phyloP scores from a whole-genome alignment of 2,113 vertebrate species.

The Benthochromis sp. region DNA sequence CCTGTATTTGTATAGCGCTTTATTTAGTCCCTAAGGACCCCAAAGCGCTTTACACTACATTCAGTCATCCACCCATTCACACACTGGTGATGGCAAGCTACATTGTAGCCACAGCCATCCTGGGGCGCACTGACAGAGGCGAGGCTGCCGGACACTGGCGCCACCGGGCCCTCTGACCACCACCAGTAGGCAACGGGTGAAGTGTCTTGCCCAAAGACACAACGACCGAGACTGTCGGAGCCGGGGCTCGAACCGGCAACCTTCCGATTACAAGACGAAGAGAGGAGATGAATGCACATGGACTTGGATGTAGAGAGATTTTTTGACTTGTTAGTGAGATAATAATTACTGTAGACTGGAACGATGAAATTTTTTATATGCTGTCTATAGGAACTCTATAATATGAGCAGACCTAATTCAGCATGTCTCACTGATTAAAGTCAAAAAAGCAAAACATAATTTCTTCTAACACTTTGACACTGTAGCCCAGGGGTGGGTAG shows the following conservation, averaged over 20 bases:
- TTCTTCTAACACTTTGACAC: not conserved
- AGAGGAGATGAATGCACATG: not conserved
- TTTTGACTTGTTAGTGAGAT: not conserved
- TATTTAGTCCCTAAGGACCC: too few species aligned
- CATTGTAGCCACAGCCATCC: not conserved
- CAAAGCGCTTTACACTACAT: too few species aligned
- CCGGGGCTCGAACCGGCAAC: not conserved
- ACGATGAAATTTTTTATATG: not conserved
- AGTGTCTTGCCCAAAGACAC: not conserved
- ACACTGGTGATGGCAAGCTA: not conserved
- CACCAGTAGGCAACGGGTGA: not conserved
- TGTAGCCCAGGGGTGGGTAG: not conserved
- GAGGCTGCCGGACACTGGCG: not conserved
- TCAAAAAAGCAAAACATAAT: not conserved
- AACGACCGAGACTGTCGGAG: fast-evolving
- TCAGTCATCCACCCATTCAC: too few species aligned
- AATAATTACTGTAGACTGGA: not conserved
- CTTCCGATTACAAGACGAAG: not conserved
- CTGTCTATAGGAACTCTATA: not conserved
- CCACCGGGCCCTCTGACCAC: not conserved
- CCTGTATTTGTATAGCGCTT: too few species aligned
- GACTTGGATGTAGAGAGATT: not conserved
- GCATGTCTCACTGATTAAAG: not conserved
- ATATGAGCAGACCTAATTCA: not conserved
- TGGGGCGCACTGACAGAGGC: not conserved